These are phyloP conservation scores for Limonius californicus DNA, from an alignment of 1,140 invertebrate genomes.

Conservation along the genomic window DNA sequence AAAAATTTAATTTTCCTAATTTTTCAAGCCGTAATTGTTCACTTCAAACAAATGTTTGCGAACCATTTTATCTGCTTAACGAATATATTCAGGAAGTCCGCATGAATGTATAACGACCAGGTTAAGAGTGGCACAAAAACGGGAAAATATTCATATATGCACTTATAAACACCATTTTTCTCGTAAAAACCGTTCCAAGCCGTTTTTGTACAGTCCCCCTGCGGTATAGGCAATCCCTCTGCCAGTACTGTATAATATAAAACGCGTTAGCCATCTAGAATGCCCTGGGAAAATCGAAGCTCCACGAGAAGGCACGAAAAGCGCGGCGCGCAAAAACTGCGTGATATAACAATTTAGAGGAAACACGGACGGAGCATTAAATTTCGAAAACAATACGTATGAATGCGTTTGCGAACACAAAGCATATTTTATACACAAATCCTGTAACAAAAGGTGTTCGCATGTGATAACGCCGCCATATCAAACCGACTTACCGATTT, in stretches of 20 bases:
- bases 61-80: background rate
- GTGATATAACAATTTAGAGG: background rate
- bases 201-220: background rate
- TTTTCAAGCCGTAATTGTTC: no score
- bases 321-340: background rate
- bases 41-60: no score
- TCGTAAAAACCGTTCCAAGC: background rate
- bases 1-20: no score
- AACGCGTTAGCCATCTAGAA: slow-evolving; percentile 1
- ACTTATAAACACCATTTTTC: background rate
- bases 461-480: no score
- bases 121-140: no score
- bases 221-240: background rate
- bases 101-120: no score
- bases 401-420: background rate
- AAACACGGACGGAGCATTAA: background rate
- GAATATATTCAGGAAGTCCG: background rate
- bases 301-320: background rate
- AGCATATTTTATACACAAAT: background rate
- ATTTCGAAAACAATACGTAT: background rate
- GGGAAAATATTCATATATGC: background rate
- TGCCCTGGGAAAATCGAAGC: background rate
- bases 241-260: slow-evolving; percentile 1
- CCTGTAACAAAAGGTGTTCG: no score
- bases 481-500: no score